Conservation (phyloP, 2,113 vertebrate species). For the Rynchops niger region DNA sequence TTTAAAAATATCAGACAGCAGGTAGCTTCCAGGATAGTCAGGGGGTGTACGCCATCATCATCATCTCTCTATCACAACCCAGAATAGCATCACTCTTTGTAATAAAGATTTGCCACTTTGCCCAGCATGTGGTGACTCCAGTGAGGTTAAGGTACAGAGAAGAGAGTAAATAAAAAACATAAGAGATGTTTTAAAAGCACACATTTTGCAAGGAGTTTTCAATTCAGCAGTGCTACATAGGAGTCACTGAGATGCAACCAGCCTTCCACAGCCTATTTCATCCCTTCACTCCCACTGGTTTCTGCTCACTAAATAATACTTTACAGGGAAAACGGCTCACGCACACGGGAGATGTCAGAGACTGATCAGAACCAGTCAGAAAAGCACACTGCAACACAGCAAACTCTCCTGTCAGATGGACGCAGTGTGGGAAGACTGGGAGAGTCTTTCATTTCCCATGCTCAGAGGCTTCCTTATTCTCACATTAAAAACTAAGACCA, state of each 20-base stretch:
- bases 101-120: neutral
- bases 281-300: neutral
- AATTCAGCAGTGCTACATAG: neutral
- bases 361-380: neutral
- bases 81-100: neutral
- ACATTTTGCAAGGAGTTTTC: neutral
- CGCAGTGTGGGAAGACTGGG: neutral
- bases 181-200: neutral
- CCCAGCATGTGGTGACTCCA: neutral
- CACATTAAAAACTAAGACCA: neutral
- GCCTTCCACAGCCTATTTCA: neutral
- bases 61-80: neutral
- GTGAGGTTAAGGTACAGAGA: neutral
- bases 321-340: rapidly evolving
- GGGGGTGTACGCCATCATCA: neutral
- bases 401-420: neutral
- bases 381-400: neutral
- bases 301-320: neutral
- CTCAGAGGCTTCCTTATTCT: neutral
- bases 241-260: neutral
- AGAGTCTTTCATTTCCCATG: neutral
- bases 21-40: neutral
- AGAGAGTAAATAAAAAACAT: neutral
- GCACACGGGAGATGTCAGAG: neutral
- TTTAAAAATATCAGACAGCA: neutral